Conservation (phyloP, 64 coral and sea anemone genomes). For the Actinia tenebrosa region DNA sequence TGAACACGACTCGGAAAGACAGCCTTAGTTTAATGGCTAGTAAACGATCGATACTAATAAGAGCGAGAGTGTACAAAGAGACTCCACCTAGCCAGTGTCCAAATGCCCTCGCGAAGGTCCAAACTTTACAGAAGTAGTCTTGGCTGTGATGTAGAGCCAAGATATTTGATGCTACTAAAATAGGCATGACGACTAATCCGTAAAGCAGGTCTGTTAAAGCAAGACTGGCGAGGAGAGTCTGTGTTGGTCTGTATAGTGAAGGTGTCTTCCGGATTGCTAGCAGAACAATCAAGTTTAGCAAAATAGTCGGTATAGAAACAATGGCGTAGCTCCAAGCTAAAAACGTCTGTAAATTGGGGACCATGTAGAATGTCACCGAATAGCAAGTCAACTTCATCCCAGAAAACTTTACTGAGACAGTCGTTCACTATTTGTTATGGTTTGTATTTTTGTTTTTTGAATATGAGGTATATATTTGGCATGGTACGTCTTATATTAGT, state of each 20-base stretch:
- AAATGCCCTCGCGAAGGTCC: neutral
- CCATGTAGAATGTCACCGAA: neutral
- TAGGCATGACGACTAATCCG: neutral
- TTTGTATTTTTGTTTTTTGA: too few species aligned
- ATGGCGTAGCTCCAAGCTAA: neutral
- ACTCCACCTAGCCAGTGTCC: neutral
- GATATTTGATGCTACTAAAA: neutral
- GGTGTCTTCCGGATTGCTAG: neutral
- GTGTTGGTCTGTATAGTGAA: neutral
- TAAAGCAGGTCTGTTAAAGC: neutral
- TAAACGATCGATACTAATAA: neutral
- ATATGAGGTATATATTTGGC: too few species aligned
- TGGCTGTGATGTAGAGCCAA: neutral
- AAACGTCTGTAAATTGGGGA: neutral
- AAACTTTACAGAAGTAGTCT: neutral
- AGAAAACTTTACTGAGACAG: too few species aligned
- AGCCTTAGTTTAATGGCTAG: neutral
- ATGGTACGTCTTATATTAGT: too few species aligned
- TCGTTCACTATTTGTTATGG: too few species aligned
- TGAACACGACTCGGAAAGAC: neutral
- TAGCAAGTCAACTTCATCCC: neutral
- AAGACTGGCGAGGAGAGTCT: neutral
- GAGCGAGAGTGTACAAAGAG: neutral
- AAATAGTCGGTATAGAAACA: neutral
- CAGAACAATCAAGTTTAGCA: slow-evolving; percentile 8